A percentile compares a stretch with the other conserved stretches of the same genome.
Evolutionary conservation across 2,797 vertebrate genomes (phyloP).

Genomic region (Morelia viridis): DNA sequence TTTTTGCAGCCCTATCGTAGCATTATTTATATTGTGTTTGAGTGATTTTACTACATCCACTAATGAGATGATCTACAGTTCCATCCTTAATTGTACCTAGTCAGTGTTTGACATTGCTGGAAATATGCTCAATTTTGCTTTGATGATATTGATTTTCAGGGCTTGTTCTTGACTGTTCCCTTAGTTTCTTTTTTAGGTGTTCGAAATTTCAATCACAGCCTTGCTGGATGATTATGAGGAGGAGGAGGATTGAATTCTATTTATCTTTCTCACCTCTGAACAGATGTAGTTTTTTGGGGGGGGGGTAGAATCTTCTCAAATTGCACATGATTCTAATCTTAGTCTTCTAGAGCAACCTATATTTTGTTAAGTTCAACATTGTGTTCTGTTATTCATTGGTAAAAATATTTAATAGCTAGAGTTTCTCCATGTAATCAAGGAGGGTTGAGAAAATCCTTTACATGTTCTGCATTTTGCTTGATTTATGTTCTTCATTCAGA

Average conservation of each 20-base stretch:
- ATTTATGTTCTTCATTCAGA: background rate
- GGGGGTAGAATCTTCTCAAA: background rate
- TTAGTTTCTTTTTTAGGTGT: background rate
- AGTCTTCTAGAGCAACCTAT: background rate
- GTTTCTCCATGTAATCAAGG: background rate
- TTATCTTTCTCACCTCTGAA: background rate
- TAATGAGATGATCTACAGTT: background rate
- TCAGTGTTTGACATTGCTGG: background rate
- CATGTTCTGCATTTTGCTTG: background rate
- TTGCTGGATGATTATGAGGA: background rate
- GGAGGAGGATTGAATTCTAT: background rate
- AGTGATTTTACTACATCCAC: background rate
- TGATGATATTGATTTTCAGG: background rate
- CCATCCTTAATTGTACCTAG: background rate
- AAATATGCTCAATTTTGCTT: background rate
- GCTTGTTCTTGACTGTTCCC: background rate
- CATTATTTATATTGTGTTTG: background rate
- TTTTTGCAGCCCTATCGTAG: background rate
- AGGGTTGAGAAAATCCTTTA: background rate
- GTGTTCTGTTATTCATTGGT: background rate
- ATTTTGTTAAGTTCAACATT: background rate
- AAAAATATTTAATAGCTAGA: background rate
- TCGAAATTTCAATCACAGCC: background rate
- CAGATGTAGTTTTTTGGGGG: background rate
- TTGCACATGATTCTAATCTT: background rate